Conservation (phyloP, 2,113 vertebrate genomes). For the Lutjanus erythropterus region DNA sequence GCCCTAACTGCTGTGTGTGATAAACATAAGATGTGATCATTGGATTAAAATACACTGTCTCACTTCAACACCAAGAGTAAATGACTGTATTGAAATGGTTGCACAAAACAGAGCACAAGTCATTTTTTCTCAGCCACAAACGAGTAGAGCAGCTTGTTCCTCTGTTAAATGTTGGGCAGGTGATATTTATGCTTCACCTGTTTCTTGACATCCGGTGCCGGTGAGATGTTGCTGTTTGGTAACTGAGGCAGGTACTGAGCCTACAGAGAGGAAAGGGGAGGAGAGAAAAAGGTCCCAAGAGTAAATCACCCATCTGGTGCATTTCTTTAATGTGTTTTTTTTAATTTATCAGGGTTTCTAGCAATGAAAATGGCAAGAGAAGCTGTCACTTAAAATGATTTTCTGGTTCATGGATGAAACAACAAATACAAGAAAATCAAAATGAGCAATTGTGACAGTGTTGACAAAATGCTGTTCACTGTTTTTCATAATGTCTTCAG, state of each 20-base stretch:
- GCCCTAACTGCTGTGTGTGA: neutral
- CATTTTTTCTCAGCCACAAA: neutral
- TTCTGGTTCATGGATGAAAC: too few species aligned
- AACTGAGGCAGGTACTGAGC: conserved; percentile 86
- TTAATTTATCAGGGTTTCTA: too few species aligned
- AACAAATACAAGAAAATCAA: too few species aligned
- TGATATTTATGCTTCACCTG: conserved; percentile 85
- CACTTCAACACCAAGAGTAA: conserved; percentile 7
- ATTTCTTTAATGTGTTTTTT: too few species aligned
- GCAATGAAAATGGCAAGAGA: too few species aligned
- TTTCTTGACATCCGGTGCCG: conserved; percentile 86
- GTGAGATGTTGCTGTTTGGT: conserved; percentile 85
- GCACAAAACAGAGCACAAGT: neutral
- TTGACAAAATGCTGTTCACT: too few species aligned
- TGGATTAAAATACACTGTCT: conserved; percentile 5
- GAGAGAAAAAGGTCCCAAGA: neutral
- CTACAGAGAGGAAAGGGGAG: conserved; percentile 49
- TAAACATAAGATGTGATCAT: neutral
- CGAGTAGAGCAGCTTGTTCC: accelerated
- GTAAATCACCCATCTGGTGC: neutral
- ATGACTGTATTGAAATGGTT: conserved; percentile 15
- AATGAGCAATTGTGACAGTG: too few species aligned
- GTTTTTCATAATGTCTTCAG: too few species aligned
- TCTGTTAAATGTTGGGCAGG: conserved; percentile 85
- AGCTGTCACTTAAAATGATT: too few species aligned